Conservation (phyloP, 2,888 invertebrate species). For the Heteropelma amictum region DNA sequence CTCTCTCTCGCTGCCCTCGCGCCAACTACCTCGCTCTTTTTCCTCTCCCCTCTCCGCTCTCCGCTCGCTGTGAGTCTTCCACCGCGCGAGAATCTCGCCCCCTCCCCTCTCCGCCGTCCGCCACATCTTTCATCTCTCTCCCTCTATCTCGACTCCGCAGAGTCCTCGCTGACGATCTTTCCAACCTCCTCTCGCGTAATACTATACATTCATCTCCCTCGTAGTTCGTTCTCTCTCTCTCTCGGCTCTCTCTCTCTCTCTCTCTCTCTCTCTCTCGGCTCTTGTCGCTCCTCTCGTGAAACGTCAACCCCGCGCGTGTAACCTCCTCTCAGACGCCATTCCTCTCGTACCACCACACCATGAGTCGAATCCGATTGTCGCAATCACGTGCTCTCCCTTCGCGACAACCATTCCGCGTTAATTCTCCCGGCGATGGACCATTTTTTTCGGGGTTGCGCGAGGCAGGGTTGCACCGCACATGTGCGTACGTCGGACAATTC, state of each 20-base stretch:
- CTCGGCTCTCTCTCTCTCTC: background rate
- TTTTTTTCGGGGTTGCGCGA: too few species aligned
- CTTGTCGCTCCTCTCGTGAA: conserved; percentile 1
- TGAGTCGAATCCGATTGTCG: conserved; percentile 11
- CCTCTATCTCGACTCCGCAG: conserved; percentile 11
- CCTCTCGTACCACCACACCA: background rate
- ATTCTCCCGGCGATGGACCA: too few species aligned
- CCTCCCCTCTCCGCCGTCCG: conserved; percentile 16
- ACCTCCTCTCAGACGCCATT: conserved; percentile 28
- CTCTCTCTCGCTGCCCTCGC: background rate
- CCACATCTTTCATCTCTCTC: background rate
- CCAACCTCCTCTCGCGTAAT: conserved; percentile 4
- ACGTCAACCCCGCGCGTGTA: too few species aligned
- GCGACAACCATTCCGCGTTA: too few species aligned
- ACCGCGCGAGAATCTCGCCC: background rate
- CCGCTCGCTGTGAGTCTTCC: background rate
- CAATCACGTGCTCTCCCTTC: too few species aligned
- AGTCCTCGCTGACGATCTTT: conserved; percentile 27
- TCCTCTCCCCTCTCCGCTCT: conserved; percentile 54
- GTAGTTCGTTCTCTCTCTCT: background rate
- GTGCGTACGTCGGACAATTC: too few species aligned
- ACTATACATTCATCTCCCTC: background rate
- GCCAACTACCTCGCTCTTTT: conserved; percentile 23
- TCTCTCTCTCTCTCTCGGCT: conserved; percentile 13
- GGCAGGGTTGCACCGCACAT: too few species aligned